Base-by-base conservation (phyloP, 2,888 invertebrate genomes). In the Rhingia campestris region DNA sequence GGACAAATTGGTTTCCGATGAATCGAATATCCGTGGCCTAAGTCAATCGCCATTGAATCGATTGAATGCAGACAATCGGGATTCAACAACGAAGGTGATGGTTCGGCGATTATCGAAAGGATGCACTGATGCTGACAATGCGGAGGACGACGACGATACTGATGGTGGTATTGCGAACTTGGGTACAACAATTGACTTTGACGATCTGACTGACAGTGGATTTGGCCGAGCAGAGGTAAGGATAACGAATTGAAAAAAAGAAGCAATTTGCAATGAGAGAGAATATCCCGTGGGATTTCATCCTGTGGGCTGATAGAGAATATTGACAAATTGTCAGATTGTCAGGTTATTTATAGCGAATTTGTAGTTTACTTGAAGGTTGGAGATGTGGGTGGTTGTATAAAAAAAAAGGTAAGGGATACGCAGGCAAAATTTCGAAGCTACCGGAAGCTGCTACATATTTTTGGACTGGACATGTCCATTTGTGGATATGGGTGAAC, bases 1-100 rank as follows among this genome's bases (percentile, higher is more conserved):
- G 91, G 89, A 89, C 86, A 90, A 90, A 87, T 87, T 91, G 87
- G 89, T 90, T 70, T 88, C 89, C 74, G 88, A 88, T 51, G 89
- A 89, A 81, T 89, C 88, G 87, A 89, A 88, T 87, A 86, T 89
- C 74, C 88, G 89, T 30, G 88, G 88, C 75, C 79, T 89, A 4
- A 90, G 89, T 81, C 87, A 89, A 70, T 89, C 89, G 77, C 90
- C 90, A 59, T 70, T 87, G 75, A 80, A 86, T 75, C 73, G 88
- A 67, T 86, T 88, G 85, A 87, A 87, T 0, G 87, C 84, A 58
- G 86, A 86, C 85, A 87, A 86, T 74, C 61, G 67, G 63, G 80
- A 80, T 43, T 66, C 75, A 70, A 12, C 58, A 35, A 77, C 22
- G 22, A 22, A 69, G 10, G 49, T 77, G 12, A 14, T 37, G 41